A percentile compares a stretch with the other conserved stretches of the same genome.
Conservation (phyloP, 1,140 invertebrate genomes). For the Drosophila eugracilis region DNA sequence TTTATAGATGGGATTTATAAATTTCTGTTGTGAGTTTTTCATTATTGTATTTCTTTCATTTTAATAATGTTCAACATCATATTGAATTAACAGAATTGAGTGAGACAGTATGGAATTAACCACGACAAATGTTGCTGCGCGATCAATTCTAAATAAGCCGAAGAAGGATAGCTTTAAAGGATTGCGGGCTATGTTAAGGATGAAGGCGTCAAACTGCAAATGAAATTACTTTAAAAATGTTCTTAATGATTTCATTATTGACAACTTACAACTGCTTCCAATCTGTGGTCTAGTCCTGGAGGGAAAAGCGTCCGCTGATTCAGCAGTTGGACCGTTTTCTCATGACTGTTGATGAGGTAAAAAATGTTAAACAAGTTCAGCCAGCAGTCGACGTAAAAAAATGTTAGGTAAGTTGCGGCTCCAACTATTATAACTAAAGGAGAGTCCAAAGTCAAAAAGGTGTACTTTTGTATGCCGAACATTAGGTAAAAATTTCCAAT, state of each 20-base stretch:
- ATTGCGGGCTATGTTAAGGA: conserved; percentile 46
- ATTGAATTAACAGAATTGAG: conserved; percentile 50
- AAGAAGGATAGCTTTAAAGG: conserved; percentile 32
- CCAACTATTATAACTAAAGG: neutral
- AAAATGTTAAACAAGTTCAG: conserved; percentile 28
- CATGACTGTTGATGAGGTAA: conserved; percentile 24
- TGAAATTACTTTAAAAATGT: neutral
- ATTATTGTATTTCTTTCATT: no score
- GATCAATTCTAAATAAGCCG: conserved; percentile 1
- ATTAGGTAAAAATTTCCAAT: conserved; percentile 21
- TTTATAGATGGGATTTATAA: no score
- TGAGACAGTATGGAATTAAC: conserved; percentile 41
- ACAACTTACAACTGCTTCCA: conserved; percentile 39
- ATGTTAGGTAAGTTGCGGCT: neutral
- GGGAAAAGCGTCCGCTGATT: conserved; percentile 4
- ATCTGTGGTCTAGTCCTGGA: conserved; percentile 27
- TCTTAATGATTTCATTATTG: neutral
- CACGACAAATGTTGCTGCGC: conserved; percentile 6
- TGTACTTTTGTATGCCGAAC: conserved; percentile 7
- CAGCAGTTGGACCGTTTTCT: conserved; percentile 13
- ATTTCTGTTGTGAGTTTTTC: no score
- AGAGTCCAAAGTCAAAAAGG: neutral
- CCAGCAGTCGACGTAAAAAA: conserved; percentile 32
- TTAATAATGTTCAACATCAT: conserved; percentile 34
- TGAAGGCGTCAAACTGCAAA: conserved; percentile 32